Conservation (phyloP, 2,797 vertebrate genomes). For the Halcyon badia region DNA sequence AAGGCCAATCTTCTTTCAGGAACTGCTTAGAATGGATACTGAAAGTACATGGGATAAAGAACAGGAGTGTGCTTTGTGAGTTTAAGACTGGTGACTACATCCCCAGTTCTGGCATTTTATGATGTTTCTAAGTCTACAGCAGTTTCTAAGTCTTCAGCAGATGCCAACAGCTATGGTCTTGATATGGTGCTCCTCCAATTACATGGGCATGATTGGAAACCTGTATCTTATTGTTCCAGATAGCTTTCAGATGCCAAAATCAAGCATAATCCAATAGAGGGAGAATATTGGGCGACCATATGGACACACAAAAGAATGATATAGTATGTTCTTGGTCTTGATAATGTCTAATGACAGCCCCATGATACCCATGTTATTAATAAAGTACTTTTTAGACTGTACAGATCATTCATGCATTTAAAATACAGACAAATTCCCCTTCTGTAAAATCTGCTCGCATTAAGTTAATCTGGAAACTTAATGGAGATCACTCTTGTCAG, state of each 20-base stretch:
- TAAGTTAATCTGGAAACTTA: not conserved
- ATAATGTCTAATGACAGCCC: conserved; percentile 22
- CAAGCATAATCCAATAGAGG: conserved; percentile 10
- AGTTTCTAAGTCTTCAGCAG: conserved; percentile 71
- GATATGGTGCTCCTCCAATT: conserved; percentile 69
- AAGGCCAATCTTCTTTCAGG: conserved; percentile 2
- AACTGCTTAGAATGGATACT: conserved; percentile 14
- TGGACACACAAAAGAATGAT: conserved; percentile 29
- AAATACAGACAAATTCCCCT: not conserved
- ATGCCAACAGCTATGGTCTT: conserved; percentile 67
- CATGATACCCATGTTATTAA: not conserved
- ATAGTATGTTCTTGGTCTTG: conserved; percentile 10
- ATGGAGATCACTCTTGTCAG: not conserved
- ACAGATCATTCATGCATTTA: not conserved
- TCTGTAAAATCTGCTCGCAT: not conserved
- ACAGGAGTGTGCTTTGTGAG: conserved; percentile 26
- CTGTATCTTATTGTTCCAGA: conserved; percentile 71
- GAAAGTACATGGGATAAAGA: conserved; percentile 24
- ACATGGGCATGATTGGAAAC: conserved; percentile 69
- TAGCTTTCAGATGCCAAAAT: conserved; percentile 58
- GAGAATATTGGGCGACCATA: conserved; percentile 35
- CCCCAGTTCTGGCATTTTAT: conserved; percentile 54
- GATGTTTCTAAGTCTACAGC: conserved; percentile 58
- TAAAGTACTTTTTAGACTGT: not conserved
- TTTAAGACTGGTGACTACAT: conserved; percentile 41